Base-by-base conservation (phyloP, 2,113 vertebrate species). In the Eleginops maclovinus region DNA sequence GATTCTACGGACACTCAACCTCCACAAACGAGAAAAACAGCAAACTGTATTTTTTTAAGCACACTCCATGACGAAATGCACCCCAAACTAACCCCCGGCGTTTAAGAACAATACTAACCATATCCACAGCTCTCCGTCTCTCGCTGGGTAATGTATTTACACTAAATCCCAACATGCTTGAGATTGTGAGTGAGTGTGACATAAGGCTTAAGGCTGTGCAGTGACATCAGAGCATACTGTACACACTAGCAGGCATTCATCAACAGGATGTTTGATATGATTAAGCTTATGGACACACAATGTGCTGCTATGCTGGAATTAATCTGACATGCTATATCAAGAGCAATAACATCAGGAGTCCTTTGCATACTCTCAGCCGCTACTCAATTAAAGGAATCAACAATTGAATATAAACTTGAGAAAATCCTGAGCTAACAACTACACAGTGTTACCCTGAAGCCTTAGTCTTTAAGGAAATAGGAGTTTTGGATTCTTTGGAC, bases 251-350 rank as follows among this genome's bases (percentile, higher is more conserved):
- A 44, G 41, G 26, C 75, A 43, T 71, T 80, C 60, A 62, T 70
- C 51, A 72, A 13, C 24, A 59, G 36, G 3, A 55, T 31, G 40
- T 68, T 47, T 65, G 59, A 66, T 70, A 36, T 44, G 58, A 74
- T 7, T 9, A 46, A 76, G 60, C 54, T 31, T 21, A 4, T 0
- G 2, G 17, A 50, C 49, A 17, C 69, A 31, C 65, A 17, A 51
- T 68, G 46, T 46, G 61, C 16, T 49, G 1, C 44, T 21, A 22
- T 60, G 49, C 28, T 50, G 43, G 50, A 60, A 58, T 53, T 28
- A 53, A 68, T 60, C 36, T 59, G 49, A 70, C 75, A 66, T 9
- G 21, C 14, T 28, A 9, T n/a, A 70, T 80, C 43, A 55, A 43
- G 44, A 70, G 53, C 4, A 73, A 54, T 75, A 53, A 40, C 24